Evolutionary conservation across 1,140 invertebrate genomes (phyloP).

Genomic region (Euschistus heros): DNA sequence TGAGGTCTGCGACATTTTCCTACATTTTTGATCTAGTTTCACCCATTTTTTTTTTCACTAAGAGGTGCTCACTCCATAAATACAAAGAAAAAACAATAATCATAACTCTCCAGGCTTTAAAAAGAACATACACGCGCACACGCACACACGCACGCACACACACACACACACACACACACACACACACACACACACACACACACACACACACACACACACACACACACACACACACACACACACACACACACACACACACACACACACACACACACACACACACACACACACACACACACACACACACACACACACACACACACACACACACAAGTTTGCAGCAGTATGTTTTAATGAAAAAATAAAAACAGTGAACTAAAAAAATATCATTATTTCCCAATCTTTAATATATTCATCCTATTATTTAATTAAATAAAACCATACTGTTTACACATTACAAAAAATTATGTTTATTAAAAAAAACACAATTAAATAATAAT

Average conservation of each 20-base stretch:
- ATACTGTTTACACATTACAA: too few relatives aligned
- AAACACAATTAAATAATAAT: slow-evolving; percentile 6
- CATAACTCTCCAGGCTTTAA: not conserved
- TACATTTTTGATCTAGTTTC: too few relatives aligned
- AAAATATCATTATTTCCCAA: too few relatives aligned
- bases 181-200: not conserved
- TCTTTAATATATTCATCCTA: too few relatives aligned
- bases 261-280: not conserved
- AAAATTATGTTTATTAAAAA: too few relatives aligned
- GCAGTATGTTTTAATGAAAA: too few relatives aligned
- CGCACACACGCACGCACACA: not conserved
- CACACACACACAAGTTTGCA: not conserved
- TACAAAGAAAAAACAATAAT: not conserved
- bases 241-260: not conserved
- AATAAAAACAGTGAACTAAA: too few relatives aligned
- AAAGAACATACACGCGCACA: not conserved
- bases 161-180: not conserved
- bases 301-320: not conserved
- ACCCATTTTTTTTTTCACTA: too few relatives aligned
- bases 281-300: not conserved
- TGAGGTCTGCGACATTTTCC: too few relatives aligned
- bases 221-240: not conserved
- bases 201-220: not conserved
- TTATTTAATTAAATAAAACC: too few relatives aligned
- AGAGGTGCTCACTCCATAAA: too few relatives aligned